Conservation (phyloP, 2,888 invertebrate species). For the Xylota segnis region DNA sequence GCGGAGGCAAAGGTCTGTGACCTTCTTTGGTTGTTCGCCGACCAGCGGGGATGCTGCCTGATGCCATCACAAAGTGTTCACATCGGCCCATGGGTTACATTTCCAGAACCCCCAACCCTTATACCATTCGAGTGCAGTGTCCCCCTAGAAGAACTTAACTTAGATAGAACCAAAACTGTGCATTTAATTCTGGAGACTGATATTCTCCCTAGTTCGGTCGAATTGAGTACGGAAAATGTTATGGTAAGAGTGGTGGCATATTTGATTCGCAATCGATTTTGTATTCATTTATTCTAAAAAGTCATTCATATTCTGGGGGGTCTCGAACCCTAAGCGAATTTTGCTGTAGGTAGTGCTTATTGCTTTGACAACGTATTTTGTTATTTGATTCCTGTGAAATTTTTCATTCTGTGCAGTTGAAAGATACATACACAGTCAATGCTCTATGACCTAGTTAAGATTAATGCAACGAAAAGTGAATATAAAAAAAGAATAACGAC, state of each 20-base stretch:
- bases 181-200: slow-evolving; percentile 83
- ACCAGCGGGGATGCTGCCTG: slow-evolving; percentile 83
- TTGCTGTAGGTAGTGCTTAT: slow-evolving; percentile 19
- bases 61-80: slow-evolving; percentile 84
- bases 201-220: slow-evolving; percentile 78
- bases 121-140: slow-evolving; percentile 82
- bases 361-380: slow-evolving; percentile 52
- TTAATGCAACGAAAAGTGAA: slow-evolving; percentile 32
- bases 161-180: slow-evolving; percentile 78
- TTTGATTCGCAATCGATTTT: slow-evolving; percentile 64
- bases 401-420: not conserved
- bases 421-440: slow-evolving; percentile 41
- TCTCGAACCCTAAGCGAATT: not conserved
- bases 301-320: slow-evolving; percentile 40
- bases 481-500: not conserved
- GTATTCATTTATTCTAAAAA: slow-evolving; percentile 50
- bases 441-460: slow-evolving; percentile 69
- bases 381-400: slow-evolving; percentile 25
- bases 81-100: slow-evolving; percentile 85
- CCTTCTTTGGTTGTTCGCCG: slow-evolving; percentile 83
- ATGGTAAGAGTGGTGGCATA: slow-evolving; percentile 78
- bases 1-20: slow-evolving; percentile 83
- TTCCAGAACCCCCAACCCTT: slow-evolving; percentile 84
- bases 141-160: slow-evolving; percentile 74
- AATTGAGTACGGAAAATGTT: slow-evolving; percentile 75